These are phyloP conservation scores for Actinostola sp. DNA, from an alignment of 92 coral and sea anemone species.

Conservation along the genomic window DNA sequence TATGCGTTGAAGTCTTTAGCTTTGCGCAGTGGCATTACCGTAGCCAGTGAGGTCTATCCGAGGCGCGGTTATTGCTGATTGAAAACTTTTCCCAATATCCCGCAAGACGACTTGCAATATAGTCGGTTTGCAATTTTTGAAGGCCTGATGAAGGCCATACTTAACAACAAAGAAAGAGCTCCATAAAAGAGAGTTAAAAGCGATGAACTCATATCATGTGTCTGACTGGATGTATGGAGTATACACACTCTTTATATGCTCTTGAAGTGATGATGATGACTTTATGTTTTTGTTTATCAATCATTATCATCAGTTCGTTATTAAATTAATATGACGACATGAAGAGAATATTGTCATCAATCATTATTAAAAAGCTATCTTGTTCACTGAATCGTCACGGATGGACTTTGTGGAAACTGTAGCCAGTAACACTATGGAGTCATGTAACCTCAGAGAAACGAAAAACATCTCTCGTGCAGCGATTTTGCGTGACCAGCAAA, in stretches of 20 bases:
- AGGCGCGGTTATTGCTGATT: constrained; percentile 82
- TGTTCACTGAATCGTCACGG: no score
- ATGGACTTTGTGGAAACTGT: neutral
- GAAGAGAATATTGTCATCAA: no score
- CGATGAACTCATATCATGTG: no score
- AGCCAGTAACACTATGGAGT: neutral
- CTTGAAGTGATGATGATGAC: no score
- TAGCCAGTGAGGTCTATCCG: constrained; percentile 81
- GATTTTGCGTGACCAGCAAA: constrained; percentile 12
- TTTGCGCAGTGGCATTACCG: constrained; percentile 94
- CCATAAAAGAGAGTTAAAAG: neutral
- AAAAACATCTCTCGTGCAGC: constrained; percentile 1
- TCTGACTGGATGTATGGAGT: no score
- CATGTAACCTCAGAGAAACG: neutral
- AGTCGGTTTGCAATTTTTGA: constrained; percentile 83
- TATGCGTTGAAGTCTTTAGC: constrained; percentile 11
- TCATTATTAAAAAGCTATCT: no score
- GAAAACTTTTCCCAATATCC: constrained; percentile 93
- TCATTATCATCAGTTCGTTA: no score
- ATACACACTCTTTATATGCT: no score
- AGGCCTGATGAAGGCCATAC: constrained; percentile 49
- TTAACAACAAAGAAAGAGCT: neutral
- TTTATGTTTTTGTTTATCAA: no score
- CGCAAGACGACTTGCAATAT: constrained; percentile 85
- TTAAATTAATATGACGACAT: no score